Evolutionary conservation across 2,113 vertebrate species (phyloP).

Genomic region (Syngnathus typhle): DNA sequence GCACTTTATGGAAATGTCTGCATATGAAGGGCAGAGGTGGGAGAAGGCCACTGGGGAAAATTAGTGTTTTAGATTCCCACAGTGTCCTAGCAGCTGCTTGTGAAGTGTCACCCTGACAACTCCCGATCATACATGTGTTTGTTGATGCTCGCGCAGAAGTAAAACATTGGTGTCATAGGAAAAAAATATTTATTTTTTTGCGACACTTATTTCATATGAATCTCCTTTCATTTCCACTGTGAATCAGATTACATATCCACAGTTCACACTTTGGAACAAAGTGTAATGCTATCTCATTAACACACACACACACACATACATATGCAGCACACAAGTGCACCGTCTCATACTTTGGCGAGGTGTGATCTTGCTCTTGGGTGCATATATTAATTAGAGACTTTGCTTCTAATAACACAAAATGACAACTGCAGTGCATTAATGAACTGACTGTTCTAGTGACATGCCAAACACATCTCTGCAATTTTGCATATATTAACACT

Average conservation of each 20-base stretch:
- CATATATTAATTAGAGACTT: slow-evolving; percentile 61
- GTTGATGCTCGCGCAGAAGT: slow-evolving; percentile 29
- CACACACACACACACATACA: slow-evolving; percentile 19
- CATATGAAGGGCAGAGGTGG: slow-evolving; percentile 59
- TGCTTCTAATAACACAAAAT: slow-evolving; percentile 45
- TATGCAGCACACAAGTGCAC: slow-evolving; percentile 22
- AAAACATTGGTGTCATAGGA: slow-evolving; percentile 14
- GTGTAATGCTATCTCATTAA: slow-evolving; percentile 27
- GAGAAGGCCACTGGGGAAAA: slow-evolving; percentile 58
- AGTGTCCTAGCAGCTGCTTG: slow-evolving; percentile 36
- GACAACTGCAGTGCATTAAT: slow-evolving; percentile 42
- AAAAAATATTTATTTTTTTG: slow-evolving; percentile 8
- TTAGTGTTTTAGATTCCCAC: slow-evolving; percentile 60
- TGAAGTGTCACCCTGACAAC: slow-evolving; percentile 36
- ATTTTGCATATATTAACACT: slow-evolving; percentile 44
- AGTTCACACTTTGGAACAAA: slow-evolving; percentile 41
- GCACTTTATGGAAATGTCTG: slow-evolving; percentile 68
- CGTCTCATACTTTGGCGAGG: slow-evolving; percentile 42
- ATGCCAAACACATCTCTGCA: slow-evolving; percentile 30
- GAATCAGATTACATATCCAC: slow-evolving; percentile 8
- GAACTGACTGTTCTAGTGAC: slow-evolving; percentile 32
- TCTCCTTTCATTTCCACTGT: slow-evolving; percentile 4
- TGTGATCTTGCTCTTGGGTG: slow-evolving; percentile 60
- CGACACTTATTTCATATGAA: not conserved
- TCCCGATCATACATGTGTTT: slow-evolving; percentile 29